These are phyloP conservation scores for Geopemphigus sp. DNA, from an alignment of 1,140 invertebrate species.

Conservation along the genomic window DNA sequence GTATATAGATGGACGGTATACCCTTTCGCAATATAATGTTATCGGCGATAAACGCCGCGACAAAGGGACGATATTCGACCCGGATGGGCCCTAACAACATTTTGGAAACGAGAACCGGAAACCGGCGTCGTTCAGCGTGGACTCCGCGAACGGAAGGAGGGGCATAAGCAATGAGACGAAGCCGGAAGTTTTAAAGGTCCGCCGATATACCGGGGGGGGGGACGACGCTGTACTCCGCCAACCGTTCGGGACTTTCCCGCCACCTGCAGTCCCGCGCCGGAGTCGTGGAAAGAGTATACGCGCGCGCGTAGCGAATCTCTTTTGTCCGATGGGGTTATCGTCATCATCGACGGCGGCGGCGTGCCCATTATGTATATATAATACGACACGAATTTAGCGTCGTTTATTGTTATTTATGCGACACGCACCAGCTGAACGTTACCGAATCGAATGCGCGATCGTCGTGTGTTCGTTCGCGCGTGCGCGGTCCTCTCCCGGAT, in stretches of 20 bases:
- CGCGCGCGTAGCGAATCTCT: constrained; percentile 23
- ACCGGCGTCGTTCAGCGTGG: neutral
- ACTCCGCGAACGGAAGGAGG: constrained; percentile 23
- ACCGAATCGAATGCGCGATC: constrained; percentile 29
- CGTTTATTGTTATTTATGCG: constrained; percentile 45
- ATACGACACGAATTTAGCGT: constrained; percentile 32
- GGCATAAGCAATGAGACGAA: constrained; percentile 21
- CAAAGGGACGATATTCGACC: constrained; percentile 32
- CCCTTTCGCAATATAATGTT: neutral
- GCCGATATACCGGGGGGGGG: neutral
- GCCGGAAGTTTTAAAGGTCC: constrained; percentile 43
- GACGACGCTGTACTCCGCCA: too few relatives aligned
- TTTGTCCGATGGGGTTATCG: constrained; percentile 35
- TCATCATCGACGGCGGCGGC: neutral
- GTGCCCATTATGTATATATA: constrained; percentile 21
- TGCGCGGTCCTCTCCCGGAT: neutral
- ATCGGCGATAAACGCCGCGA: constrained; percentile 34
- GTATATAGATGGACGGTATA: neutral
- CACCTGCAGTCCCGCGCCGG: too few relatives aligned
- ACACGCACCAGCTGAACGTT: constrained; percentile 34
- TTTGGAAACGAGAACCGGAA: constrained; percentile 48
- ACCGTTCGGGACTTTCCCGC: too few relatives aligned
- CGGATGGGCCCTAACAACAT: constrained; percentile 31
- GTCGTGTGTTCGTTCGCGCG: too few relatives aligned
- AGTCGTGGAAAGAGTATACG: too few relatives aligned